These are phyloP conservation scores for Dromas ardeola DNA, from an alignment of 2,113 vertebrate species.

Conservation along the genomic window DNA sequence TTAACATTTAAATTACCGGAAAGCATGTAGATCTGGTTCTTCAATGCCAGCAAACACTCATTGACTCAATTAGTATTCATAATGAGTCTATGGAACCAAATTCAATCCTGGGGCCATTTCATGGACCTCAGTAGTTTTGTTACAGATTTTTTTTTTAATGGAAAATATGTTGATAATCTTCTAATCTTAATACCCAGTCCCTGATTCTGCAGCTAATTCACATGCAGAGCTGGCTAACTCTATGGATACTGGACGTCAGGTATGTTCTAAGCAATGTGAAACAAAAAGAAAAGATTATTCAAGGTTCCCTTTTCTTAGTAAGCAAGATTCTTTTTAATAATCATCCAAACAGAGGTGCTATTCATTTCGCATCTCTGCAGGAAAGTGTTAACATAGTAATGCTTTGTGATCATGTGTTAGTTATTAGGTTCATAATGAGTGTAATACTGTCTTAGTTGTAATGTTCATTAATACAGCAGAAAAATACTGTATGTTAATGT, in stretches of 20 bases:
- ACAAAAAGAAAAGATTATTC: background rate
- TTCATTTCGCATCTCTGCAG: constrained; percentile 51
- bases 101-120: background rate
- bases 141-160: background rate
- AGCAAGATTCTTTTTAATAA: constrained; percentile 32
- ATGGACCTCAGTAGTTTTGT: background rate
- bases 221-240: background rate
- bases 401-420: constrained; percentile 29
- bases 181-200: background rate
- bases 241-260: background rate
- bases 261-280: background rate
- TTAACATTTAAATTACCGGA: background rate
- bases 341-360: constrained; percentile 27
- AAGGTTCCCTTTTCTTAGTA: background rate
- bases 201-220: background rate
- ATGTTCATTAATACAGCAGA: constrained; percentile 63
- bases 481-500: constrained; percentile 63
- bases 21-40: background rate
- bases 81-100: background rate
- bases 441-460: constrained; percentile 49
- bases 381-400: constrained; percentile 60
- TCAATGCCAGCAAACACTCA: background rate
- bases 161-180: background rate
- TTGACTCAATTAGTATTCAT: background rate
- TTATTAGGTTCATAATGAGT: constrained; percentile 64